phyloP scores from a whole-genome alignment of 1,140 invertebrate species.

The Melipona quadrifasciata region DNA sequence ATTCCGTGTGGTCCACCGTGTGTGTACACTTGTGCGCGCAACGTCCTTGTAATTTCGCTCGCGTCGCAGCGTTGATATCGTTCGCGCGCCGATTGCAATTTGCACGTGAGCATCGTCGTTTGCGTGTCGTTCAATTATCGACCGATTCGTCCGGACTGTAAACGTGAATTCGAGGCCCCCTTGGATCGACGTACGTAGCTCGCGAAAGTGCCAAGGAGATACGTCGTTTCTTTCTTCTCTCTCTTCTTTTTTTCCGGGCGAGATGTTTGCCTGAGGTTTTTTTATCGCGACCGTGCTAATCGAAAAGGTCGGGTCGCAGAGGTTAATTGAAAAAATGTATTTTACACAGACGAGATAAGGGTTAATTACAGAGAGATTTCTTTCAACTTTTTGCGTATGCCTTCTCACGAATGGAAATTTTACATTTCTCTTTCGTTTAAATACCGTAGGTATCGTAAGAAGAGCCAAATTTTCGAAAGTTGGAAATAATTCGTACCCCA shows the following conservation, averaged over 20 bases:
- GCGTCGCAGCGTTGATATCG: neutral
- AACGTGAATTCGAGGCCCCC: no score
- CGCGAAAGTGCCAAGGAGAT: neutral
- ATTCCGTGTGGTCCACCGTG: conserved; percentile 68
- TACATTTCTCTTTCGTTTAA: no score
- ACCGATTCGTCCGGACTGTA: no score
- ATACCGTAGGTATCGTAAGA: no score
- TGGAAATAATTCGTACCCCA: neutral
- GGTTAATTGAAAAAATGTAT: neutral
- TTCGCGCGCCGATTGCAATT: conserved; percentile 9
- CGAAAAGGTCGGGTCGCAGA: no score
- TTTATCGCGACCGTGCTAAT: neutral
- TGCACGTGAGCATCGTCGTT: neutral
- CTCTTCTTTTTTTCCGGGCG: neutral
- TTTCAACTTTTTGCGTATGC: no score
- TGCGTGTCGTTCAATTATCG: neutral
- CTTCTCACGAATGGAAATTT: no score
- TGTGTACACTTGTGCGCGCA: conserved; percentile 48
- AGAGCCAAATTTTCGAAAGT: neutral
- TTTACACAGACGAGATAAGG: neutral
- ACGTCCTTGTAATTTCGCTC: conserved; percentile 20
- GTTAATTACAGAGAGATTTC: neutral
- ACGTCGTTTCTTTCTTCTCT: neutral
- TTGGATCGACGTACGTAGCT: neutral
- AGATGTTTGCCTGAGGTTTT: neutral